These are phyloP conservation scores for Dicranocentrus wangi DNA, from an alignment of 2,888 invertebrate species.

Conservation along the genomic window DNA sequence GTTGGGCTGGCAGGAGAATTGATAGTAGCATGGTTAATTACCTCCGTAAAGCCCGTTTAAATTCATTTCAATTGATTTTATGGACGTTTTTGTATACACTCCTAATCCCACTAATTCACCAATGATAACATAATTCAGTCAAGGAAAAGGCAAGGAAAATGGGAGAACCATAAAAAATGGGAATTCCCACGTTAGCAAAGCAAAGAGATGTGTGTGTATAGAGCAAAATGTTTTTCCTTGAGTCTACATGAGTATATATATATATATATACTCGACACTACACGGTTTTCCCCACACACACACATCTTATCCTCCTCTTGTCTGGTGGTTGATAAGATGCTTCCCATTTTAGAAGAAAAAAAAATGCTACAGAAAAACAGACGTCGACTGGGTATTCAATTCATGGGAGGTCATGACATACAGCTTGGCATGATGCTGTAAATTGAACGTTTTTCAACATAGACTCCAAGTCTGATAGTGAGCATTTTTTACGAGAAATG, in stretches of 20 bases:
- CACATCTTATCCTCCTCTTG: not conserved
- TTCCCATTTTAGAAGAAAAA: not conserved
- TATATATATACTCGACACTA: conserved; percentile 2
- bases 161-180: conserved; percentile 29
- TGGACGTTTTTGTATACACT: conserved; percentile 43
- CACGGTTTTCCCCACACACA: too few species aligned
- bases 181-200: conserved; percentile 39
- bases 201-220: too few species aligned
- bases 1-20: not conserved
- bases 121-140: conserved; percentile 44
- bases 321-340: not conserved
- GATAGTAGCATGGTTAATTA: conserved; percentile 43
- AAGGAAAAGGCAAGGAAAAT: not conserved
- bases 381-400: not conserved
- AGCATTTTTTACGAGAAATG: too few species aligned
- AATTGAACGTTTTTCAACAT: too few species aligned
- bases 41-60: conserved; percentile 52
- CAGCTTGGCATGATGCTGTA: too few species aligned
- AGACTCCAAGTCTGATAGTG: too few species aligned
- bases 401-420: conserved; percentile 7
- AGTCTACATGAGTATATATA: not conserved
- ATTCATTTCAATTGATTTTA: conserved; percentile 57
- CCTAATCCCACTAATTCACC: conserved; percentile 42
- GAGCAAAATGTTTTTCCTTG: not conserved
- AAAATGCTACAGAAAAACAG: not conserved